Evolutionary conservation across 2,888 invertebrate genomes (phyloP).

Genomic region (Conchocele bisecta): DNA sequence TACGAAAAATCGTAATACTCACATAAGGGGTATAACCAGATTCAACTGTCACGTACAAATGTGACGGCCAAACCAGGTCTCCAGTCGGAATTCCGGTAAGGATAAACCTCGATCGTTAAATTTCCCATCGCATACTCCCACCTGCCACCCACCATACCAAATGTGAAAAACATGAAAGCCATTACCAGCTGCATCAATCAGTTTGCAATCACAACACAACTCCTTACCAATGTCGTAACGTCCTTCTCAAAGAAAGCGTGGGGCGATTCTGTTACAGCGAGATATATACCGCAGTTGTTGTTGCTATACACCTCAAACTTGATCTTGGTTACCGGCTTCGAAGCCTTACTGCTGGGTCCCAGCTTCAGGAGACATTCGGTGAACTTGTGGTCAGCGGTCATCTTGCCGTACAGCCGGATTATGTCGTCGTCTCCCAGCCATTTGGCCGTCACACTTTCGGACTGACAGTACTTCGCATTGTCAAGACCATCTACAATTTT

Average conservation of each 20-base stretch:
- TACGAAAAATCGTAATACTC: too few relatives aligned
- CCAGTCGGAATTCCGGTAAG: too few relatives aligned
- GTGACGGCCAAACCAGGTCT: too few relatives aligned
- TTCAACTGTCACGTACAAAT: too few relatives aligned
- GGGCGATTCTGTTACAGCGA: constrained; percentile 58
- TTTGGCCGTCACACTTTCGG: constrained; percentile 13
- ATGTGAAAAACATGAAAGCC: neutral
- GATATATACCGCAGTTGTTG: constrained; percentile 53
- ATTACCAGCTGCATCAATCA: neutral
- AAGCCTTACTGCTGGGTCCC: constrained; percentile 32
- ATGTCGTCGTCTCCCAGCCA: constrained; percentile 43
- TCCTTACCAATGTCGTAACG: constrained; percentile 56
- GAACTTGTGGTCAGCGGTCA: neutral
- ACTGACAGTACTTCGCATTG: constrained; percentile 14
- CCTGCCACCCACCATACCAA: neutral
- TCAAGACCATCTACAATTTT: constrained; percentile 43
- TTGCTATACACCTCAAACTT: constrained; percentile 58
- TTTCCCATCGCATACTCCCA: too few relatives aligned
- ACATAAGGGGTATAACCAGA: too few relatives aligned
- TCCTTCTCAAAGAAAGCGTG: constrained; percentile 54
- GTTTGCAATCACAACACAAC: neutral
- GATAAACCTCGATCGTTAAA: too few relatives aligned
- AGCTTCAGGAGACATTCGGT: constrained; percentile 42
- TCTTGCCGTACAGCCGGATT: constrained; percentile 40
- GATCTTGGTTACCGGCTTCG: constrained; percentile 33